Evolutionary conservation across 1,140 invertebrate species (phyloP), one percentile per base, ranked within the genome.

Genomic region (Eupeodes corollae): DNA sequence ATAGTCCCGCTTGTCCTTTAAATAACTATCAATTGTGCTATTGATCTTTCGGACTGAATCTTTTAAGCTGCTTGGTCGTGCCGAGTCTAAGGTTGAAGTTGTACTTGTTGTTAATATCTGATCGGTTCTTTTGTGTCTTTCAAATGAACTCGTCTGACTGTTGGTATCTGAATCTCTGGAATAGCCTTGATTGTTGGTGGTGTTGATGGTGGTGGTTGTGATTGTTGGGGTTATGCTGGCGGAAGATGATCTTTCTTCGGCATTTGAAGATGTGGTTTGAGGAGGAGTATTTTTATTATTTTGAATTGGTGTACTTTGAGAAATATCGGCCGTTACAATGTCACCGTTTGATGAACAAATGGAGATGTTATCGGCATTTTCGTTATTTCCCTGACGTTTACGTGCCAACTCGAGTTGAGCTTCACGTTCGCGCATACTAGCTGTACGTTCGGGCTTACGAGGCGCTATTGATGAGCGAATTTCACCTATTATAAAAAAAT

Each of bases 381-480:
- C 56, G 51, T 59, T 55, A 16, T 16, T 32, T 26, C 38, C 40
- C 32, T 54, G 67, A 54, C 53, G 69, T 70, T 68, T 75, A 59
- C 54, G 74, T 31, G 76, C 71, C 45, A 79, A 66, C 56, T 79
- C 78, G 54, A 79, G 61, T 52, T 75, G 75, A 6, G 77, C 76
- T 61, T 81, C 79, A 43, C 78, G 66, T 63, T 87, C 84, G 56
- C 84, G 73, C 80, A 88, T 84, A 61, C 85, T 88, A 8, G 84
- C 83, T 15, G 84, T 87, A 52, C 86, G 73, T 61, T 87, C 83
- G 8, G 86, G 86, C 69, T 89, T 89, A 32, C 79, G 66, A 10
- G 81, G 83, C 40, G 83, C 81, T 44, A 88, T 75, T 10, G 78
- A 77, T 61, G 81, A 83, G 63, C 85, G 73, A 39, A 86, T 83